A percentile compares a stretch with the other conserved stretches of the same genome.
Conservation (phyloP, 2,888 invertebrate genomes). For the Campoplex nolae region DNA sequence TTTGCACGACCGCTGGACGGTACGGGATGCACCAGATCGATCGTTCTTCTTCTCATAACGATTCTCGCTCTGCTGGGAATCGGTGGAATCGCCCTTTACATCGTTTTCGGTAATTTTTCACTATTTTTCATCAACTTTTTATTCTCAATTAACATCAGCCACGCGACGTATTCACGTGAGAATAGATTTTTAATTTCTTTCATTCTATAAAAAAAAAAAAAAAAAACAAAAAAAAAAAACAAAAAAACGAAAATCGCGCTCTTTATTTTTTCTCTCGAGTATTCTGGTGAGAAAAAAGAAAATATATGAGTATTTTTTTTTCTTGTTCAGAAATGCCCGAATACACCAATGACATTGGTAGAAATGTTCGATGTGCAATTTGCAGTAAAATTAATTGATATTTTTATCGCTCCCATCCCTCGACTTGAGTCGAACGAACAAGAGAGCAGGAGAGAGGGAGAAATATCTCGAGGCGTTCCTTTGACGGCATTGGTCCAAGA, state of each 20-base stretch:
- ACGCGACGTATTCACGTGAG: background rate
- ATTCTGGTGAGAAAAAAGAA: too few relatives aligned
- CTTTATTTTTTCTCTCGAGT: too few relatives aligned
- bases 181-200: background rate
- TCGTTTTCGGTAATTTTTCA: conserved; percentile 79
- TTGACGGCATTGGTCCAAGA: conserved; percentile 63
- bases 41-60: conserved; percentile 77
- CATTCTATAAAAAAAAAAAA: too few relatives aligned
- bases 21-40: conserved; percentile 79
- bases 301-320: too few relatives aligned
- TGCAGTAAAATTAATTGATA: conserved; percentile 78
- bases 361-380: conserved; percentile 70
- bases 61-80: conserved; percentile 80
- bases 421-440: background rate
- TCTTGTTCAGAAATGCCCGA: background rate
- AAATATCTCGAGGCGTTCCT: conserved; percentile 31
- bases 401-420: conserved; percentile 69
- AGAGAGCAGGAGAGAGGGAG: conserved; percentile 31
- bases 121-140: background rate
- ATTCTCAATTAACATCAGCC: background rate
- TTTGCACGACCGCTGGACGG: conserved; percentile 79
- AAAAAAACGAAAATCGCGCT: background rate
- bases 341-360: conserved; percentile 50
- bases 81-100: conserved; percentile 81
- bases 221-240: too few relatives aligned